Evolutionary conservation across 2,888 invertebrate genomes (phyloP), one percentile per base, ranked within the genome.

Genomic region (Parnassius smintheus): DNA sequence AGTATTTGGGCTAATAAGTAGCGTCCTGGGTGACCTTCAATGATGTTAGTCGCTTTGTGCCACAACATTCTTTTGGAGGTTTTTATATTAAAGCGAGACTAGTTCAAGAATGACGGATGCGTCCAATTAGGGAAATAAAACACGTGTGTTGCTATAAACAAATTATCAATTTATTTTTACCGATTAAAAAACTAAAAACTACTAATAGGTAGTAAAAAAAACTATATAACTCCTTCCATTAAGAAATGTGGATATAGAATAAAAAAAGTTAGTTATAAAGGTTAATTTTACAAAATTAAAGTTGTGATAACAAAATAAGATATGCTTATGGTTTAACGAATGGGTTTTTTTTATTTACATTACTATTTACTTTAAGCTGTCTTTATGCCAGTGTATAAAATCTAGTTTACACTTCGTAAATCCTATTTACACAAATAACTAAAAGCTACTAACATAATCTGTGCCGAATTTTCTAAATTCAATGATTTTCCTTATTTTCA

Each of bases 151-250:
- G 73, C 82, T 81, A 80, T 81, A 84, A 83, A 83, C 82, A 82
- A 82, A 79, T 75, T 76, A 75, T 82, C 71, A 70, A 72, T 75
- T 73, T 73, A 71, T 82, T 82, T 44, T 86, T 83, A 85, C 75
- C 79, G 81, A 86, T 87, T 81, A 87, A 89, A 88, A 85, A 89
- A 88, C 86, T 86, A 86, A 81, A 85, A 86, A 81, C 88, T 88
- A 89, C 75, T 73, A 77, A 81, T 76, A 80, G 77, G 77, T 80
- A 81, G 79, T 80, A 81, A 78, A 79, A 83, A 78, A 54, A 70
- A 70, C 66, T 68, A 69, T 68, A 72, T 70, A 72, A 77, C 73
- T 73, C 72, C 77, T 75, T 74, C 75, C 72, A 69, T 73, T 76
- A 74, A 72, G 74, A 74, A 72, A 78, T 74, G 67, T 68, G 70